Evolutionary conservation across 2,797 vertebrate genomes (phyloP).

Genomic region (Pterois miles): DNA sequence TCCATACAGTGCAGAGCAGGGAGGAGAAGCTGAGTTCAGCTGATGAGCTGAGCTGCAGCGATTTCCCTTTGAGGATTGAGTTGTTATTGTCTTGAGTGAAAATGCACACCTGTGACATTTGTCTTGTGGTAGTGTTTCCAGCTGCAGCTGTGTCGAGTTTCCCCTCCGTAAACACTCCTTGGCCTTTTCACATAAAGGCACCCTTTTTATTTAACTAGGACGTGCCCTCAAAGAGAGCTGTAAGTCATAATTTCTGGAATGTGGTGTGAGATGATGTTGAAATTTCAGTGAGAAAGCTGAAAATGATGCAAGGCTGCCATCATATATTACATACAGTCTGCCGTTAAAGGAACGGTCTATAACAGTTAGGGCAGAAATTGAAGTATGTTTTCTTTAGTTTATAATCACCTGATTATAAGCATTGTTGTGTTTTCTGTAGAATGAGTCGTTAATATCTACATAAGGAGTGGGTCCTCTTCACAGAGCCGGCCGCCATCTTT

Average conservation of each 20-base stretch:
- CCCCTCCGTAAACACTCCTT: not conserved
- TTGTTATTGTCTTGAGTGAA: conserved; percentile 60
- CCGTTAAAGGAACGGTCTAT: not conserved
- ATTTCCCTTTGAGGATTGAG: conserved; percentile 48
- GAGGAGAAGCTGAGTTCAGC: conserved; percentile 21
- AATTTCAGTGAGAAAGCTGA: not conserved
- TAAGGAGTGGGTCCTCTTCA: too few species aligned
- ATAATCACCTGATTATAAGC: too few species aligned
- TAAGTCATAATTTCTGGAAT: conserved; percentile 13
- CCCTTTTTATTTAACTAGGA: conserved; percentile 33
- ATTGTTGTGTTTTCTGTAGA: too few species aligned
- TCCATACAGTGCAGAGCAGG: not conserved
- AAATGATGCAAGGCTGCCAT: not conserved
- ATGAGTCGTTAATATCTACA: too few species aligned
- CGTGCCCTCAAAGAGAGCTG: not conserved
- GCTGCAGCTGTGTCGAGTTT: conserved; percentile 59
- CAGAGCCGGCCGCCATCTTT: too few species aligned
- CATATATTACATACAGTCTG: not conserved
- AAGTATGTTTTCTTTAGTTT: too few species aligned
- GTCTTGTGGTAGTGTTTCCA: conserved; percentile 41
- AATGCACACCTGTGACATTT: conserved; percentile 73
- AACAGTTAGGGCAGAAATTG: too few species aligned
- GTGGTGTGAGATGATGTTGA: conserved; percentile 3
- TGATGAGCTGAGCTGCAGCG: conserved; percentile 1
- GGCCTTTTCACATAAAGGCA: conserved; percentile 36